These are phyloP conservation scores for Verasper variegatus DNA, from an alignment of 2,113 vertebrate genomes.

Conservation along the genomic window DNA sequence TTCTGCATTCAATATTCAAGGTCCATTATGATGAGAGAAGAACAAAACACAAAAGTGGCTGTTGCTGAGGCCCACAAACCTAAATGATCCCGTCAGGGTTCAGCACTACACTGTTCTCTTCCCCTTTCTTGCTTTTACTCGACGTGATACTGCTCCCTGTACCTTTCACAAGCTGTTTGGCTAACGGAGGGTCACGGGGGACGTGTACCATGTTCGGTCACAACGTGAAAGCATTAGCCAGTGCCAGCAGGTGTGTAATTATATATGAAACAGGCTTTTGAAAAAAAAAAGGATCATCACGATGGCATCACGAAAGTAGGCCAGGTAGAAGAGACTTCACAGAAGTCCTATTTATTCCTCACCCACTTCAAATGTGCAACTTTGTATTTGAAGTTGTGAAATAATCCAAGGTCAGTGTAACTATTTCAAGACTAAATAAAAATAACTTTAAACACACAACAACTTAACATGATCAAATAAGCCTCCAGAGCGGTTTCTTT, in stretches of 20 bases:
- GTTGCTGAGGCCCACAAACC: constrained; percentile 20
- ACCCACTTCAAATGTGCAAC: constrained; percentile 61
- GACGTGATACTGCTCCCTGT: constrained; percentile 50
- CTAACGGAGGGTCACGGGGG: constrained; percentile 69
- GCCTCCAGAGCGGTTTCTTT: background rate
- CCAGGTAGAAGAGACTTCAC: constrained; percentile 53
- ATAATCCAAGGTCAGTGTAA: constrained; percentile 59
- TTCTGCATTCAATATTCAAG: constrained; percentile 43
- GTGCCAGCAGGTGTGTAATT: constrained; percentile 76
- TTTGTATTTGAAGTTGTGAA: constrained; percentile 65
- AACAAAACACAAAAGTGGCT: constrained; percentile 34
- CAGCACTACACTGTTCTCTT: constrained; percentile 14
- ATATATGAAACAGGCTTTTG: constrained; percentile 71
- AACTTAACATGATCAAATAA: constrained; percentile 29
- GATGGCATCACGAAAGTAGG: constrained; percentile 68
- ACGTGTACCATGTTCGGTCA: constrained; percentile 64
- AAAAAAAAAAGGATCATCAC: constrained; percentile 50
- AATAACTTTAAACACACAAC: constrained; percentile 59
- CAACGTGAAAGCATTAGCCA: constrained; percentile 63
- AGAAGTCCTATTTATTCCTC: constrained; percentile 76
- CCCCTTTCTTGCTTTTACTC: constrained; percentile 40
- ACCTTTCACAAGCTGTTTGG: constrained; percentile 74
- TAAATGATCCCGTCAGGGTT: constrained; percentile 47
- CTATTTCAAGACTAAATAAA: constrained; percentile 70
- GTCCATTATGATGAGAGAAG: constrained; percentile 31